These are phyloP conservation scores for Trypoxylon attenuatum DNA, from an alignment of 2,888 invertebrate genomes.

Conservation along the genomic window DNA sequence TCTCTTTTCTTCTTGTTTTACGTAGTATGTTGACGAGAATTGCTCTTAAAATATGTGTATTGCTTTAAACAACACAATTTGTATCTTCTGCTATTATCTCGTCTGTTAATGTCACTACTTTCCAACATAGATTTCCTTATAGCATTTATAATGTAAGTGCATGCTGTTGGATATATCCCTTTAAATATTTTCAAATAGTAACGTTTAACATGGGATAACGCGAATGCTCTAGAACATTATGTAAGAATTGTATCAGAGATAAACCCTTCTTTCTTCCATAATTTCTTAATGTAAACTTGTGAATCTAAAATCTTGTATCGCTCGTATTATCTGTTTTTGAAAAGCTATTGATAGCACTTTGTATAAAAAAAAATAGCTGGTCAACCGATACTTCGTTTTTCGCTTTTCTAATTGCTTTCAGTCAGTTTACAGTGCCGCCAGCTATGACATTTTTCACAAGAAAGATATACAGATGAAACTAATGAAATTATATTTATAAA, in stretches of 20 bases:
- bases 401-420: slow-evolving; percentile 51
- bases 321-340: slow-evolving; percentile 16
- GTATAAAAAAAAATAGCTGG: slow-evolving; percentile 30
- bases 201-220: slow-evolving; percentile 32
- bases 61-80: slow-evolving; percentile 21
- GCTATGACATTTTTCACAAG: slow-evolving; percentile 37
- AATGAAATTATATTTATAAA: slow-evolving; percentile 7
- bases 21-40: slow-evolving; percentile 17
- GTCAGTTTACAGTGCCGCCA: slow-evolving; percentile 52
- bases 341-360: too few species aligned
- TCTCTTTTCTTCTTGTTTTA: slow-evolving; percentile 25
- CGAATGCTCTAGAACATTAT: slow-evolving; percentile 16
- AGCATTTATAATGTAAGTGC: slow-evolving; percentile 42
- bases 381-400: slow-evolving; percentile 17
- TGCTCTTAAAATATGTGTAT: slow-evolving; percentile 21
- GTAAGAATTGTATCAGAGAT: slow-evolving; percentile 11
- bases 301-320: slow-evolving; percentile 28
- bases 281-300: slow-evolving; percentile 19
- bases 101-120: slow-evolving; percentile 33
- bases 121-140: slow-evolving; percentile 32
- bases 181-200: slow-evolving; percentile 26
- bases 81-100: slow-evolving; percentile 15
- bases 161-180: slow-evolving; percentile 21
- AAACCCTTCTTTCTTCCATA: slow-evolving; percentile 11
- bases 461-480: too few species aligned